Evolutionary conservation across 1,140 invertebrate species (phyloP), one percentile per base, ranked within the genome.

Genomic region (Bombus balteatus): DNA sequence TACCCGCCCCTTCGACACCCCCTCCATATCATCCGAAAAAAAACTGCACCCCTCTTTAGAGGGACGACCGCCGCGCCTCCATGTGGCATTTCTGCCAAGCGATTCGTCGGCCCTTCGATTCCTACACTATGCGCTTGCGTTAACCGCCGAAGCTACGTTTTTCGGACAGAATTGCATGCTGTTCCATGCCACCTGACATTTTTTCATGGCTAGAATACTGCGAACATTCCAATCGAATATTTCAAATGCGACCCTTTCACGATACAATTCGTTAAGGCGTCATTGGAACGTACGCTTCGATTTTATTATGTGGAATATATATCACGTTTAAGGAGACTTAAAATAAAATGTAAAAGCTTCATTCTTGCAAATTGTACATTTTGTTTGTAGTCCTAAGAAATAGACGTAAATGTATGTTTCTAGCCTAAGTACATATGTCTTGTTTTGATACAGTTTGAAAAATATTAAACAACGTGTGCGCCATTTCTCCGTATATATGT

Each of bases 11-110:
- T 83, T 86, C 87, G 39, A 25, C 59, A 85, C 80, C 72, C 59
- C 81, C 74, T 34, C 39, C 72, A 25, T 18, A 0, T 15, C 73
- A 41, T 15, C 34, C 78, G 85, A 57, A 75, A 87, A 83, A 90
- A 79, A 90, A 92, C 87, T 91, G 87, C 89, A 72, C 89, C 88
- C 93, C 91, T 77, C 75, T 81, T 77, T 66, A 74, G 39, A 39
- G 57, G 28, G 18, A 59, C 89, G 89, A 87, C 32, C 34, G 37
- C 28, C 22, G 84, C 89, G 80, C 83, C 87, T 70, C 47, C 28
- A 0, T 15, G 22, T 47, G 89, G 43, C 57, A 78, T 10, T 74
- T 37, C 13, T 37, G 57, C 10, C 18, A 90, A 88, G 25, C 76
- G 41, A 85, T 57, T 74, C 22, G 47, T 65, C 39, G 10, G n/a